Evolutionary conservation across 2,888 invertebrate genomes (phyloP), one percentile per base, ranked within the genome.

Genomic region (Gymnocheta viridis): DNA sequence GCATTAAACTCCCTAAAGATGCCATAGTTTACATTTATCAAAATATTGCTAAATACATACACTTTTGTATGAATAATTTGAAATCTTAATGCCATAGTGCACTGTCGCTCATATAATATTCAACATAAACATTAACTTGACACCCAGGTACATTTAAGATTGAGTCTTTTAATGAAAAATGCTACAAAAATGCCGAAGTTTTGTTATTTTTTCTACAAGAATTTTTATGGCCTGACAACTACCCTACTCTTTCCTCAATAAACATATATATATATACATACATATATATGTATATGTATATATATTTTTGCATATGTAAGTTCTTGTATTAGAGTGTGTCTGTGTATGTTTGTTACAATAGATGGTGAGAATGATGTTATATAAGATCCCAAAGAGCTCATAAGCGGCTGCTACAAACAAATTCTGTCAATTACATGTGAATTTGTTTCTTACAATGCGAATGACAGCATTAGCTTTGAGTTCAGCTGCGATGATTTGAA

Each of bases 351-450:
- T 22, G 14, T 4, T 24, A 22, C n/a, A n/a, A n/a, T n/a, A n/a
- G n/a, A 35, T 60, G 66, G 44, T 54, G 41, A 24, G 35, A 60
- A 19, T 73, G 51, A 10, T 56, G 58, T 60, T 70, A 35, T 76
- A 35, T 41, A 17, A 73, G 32, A 67, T 41, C 58, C 38, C 41
- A 47, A 67, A 82, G 51, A 82, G 54, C 70, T 77, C 70, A 77
- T 67, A 78, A 82, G 72, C 54, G 73, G n/a, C 62, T 74, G 56
- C 44, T 54, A 72, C 35, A 73, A 47, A 56, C 64, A 41, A 44
- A 44, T 74, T 76, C 80, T 80, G 83, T 80, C 80, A 80, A 83
- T 80, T 83, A 72, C 66, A 80, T 76, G 44, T 44, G 74, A 76
- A 66, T 70, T 70, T 76, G 49, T 76, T 67, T 80, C 60, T 17